A percentile compares a stretch with the other conserved stretches of the same genome.
phyloP scores from a whole-genome alignment of 2,888 invertebrate genomes.

The Drosophila nr. medialis region DNA sequence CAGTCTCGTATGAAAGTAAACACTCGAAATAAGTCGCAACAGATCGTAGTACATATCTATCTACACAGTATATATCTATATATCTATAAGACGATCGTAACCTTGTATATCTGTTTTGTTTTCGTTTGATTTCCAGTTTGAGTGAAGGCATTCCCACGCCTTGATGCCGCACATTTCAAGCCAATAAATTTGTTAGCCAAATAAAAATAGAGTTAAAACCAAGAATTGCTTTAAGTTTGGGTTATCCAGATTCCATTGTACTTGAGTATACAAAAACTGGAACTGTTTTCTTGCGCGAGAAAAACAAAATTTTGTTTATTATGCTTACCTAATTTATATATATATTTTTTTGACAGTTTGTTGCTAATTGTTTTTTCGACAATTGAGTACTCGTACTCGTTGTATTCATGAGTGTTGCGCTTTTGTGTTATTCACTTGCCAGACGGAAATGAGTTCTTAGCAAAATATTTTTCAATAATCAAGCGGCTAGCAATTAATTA shows the following conservation, averaged over 20 bases:
- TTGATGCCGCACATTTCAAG: conserved; percentile 53
- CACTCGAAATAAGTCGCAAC: conserved; percentile 46
- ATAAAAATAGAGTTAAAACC: conserved; percentile 23
- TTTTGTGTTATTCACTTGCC: conserved; percentile 34
- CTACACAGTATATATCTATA: neutral
- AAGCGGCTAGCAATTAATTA: conserved; percentile 62
- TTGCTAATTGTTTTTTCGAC: conserved; percentile 62
- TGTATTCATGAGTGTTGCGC: conserved; percentile 47
- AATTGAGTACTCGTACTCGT: conserved; percentile 13
- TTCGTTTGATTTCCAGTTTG: conserved; percentile 36
- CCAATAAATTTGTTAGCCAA: conserved; percentile 63
- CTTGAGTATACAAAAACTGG: conserved; percentile 44
- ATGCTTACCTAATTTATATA: conserved; percentile 13
- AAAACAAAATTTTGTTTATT: conserved; percentile 29
- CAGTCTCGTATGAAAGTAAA: conserved; percentile 54
- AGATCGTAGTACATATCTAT: conserved; percentile 2
- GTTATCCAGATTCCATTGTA: conserved; percentile 40
- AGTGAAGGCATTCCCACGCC: conserved; percentile 72
- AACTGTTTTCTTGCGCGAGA: conserved; percentile 28
- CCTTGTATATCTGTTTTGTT: conserved; percentile 32
- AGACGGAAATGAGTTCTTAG: conserved; percentile 61
- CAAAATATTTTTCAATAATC: conserved; percentile 44
- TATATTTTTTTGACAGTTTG: conserved; percentile 61
- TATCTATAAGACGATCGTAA: conserved; percentile 22
- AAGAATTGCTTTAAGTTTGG: conserved; percentile 3